phyloP scores from a whole-genome alignment of 2,888 invertebrate genomes.

The Cacoxenus indagator region DNA sequence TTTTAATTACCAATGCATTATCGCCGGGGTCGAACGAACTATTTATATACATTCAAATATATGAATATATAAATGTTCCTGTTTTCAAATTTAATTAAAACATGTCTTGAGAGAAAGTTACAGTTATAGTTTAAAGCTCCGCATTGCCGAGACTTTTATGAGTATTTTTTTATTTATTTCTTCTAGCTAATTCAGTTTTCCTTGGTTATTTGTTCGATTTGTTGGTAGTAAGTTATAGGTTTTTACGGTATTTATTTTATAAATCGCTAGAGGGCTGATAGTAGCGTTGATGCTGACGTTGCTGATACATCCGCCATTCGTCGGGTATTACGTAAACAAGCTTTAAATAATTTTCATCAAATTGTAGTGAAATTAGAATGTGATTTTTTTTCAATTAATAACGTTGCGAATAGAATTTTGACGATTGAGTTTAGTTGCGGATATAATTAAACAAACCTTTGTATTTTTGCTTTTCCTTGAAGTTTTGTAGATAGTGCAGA shows the following conservation, averaged over 20 bases:
- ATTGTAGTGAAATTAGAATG: slow-evolving; percentile 1
- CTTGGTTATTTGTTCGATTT: neutral
- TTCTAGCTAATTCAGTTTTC: slow-evolving; percentile 3
- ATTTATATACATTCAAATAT: no score
- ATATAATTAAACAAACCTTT: slow-evolving; percentile 75
- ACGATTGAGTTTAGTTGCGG: neutral
- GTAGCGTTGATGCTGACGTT: slow-evolving; percentile 69
- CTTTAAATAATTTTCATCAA: slow-evolving; percentile 57
- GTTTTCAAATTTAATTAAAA: slow-evolving; percentile 29
- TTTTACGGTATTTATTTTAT: slow-evolving; percentile 44
- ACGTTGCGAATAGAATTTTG: neutral
- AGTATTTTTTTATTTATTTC: neutral
- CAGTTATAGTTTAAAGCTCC: neutral
- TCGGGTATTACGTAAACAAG: slow-evolving; percentile 71
- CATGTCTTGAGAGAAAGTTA: slow-evolving; percentile 32
- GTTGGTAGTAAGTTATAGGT: slow-evolving; percentile 17
- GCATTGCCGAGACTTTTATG: neutral
- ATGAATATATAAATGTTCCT: no score
- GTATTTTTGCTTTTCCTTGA: slow-evolving; percentile 75
- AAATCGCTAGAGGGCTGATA: slow-evolving; percentile 71
- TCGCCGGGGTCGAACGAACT: no score
- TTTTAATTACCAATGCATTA: slow-evolving; percentile 58
- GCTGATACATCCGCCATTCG: slow-evolving; percentile 71
- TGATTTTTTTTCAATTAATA: neutral
- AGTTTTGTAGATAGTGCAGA: slow-evolving; percentile 83